Base-by-base conservation (phyloP, 1,140 invertebrate genomes). In the Zaprionus inermis region DNA sequence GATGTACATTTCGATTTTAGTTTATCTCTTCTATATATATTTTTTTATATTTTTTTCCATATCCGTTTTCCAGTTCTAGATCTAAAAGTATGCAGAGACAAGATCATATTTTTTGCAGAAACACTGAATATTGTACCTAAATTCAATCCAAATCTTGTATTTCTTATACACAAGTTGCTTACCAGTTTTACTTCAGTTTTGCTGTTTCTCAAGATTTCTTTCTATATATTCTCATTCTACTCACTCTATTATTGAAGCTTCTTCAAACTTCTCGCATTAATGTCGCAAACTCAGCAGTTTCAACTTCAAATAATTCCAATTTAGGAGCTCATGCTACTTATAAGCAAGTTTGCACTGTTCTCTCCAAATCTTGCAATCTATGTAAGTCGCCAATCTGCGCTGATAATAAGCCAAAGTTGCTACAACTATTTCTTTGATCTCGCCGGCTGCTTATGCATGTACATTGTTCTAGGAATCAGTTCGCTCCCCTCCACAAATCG, bases 371-470 rank as follows among this genome's bases (percentile, higher is more conserved):
- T 20, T 20, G 10, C 44, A 49, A 22, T 49, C 16, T 49, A 3
- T 46, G 3, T 3, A 52, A 22, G 5, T 28, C 28, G 10, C 34
- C 34, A 30, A 32, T 20, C 28, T 18, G 14, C 18, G 16, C 54
- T 44, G 54, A 10, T 56, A 32, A 56, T 66, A 56, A 32, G 36
- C 28, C 38, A n/a, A 55, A 28, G 16, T 30, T 24, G 32, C 36
- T 24, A 10, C 18, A 38, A 38, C 34, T 41, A 22, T 55, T 54
- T 55, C 70, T 72, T 59, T 67, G 34, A 72, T 60, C 64, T 67
- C 54, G 36, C 34, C 49, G 49, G 46, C 65, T 74, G 58, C 20
- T 69, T 74, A 74, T 69, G 66, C 72, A 36, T 69, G 20, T 34
- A 61, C 57, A 61, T 68, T 72, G 55, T 34, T 66, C 54, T 28